These are phyloP conservation scores for Ptiloglossa arizonensis DNA, from an alignment of 1,140 invertebrate genomes.

Conservation along the genomic window DNA sequence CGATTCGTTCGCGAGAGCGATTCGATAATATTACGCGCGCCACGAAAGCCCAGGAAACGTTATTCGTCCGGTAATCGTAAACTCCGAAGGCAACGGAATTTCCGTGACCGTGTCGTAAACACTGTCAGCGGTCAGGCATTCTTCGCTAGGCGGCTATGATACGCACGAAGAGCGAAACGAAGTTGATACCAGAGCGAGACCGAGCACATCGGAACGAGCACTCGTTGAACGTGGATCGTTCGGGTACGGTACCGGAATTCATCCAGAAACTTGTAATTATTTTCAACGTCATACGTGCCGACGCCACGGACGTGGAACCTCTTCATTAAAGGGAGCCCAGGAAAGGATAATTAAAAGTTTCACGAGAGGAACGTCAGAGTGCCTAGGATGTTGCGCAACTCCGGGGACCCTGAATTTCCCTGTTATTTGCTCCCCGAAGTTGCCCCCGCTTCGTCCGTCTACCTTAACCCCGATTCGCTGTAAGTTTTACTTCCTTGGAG, in stretches of 20 bases:
- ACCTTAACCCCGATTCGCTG: slow-evolving; percentile 3
- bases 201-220: not conserved
- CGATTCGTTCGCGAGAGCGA: too few species aligned
- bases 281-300: slow-evolving; percentile 57
- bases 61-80: too few species aligned
- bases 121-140: not conserved
- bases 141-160: not conserved
- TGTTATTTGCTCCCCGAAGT: slow-evolving; percentile 44
- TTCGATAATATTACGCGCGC: too few species aligned
- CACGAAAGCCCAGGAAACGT: too few species aligned
- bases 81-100: not conserved
- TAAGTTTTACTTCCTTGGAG: slow-evolving; percentile 26
- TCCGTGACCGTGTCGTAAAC: not conserved
- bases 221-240: slow-evolving; percentile 14
- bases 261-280: slow-evolving; percentile 72
- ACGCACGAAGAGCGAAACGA: not conserved
- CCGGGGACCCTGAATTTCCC: slow-evolving; percentile 26
- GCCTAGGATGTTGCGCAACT: slow-evolving; percentile 32
- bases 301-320: slow-evolving; percentile 32
- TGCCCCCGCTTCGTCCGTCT: slow-evolving; percentile 21
- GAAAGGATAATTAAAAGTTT: slow-evolving; percentile 75
- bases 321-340: slow-evolving; percentile 68
- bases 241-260: slow-evolving; percentile 33
- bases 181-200: not conserved
- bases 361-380: slow-evolving; percentile 31